phyloP scores from a whole-genome alignment of 2,113 vertebrate genomes.

The Kobus ellipsiprymnus region DNA sequence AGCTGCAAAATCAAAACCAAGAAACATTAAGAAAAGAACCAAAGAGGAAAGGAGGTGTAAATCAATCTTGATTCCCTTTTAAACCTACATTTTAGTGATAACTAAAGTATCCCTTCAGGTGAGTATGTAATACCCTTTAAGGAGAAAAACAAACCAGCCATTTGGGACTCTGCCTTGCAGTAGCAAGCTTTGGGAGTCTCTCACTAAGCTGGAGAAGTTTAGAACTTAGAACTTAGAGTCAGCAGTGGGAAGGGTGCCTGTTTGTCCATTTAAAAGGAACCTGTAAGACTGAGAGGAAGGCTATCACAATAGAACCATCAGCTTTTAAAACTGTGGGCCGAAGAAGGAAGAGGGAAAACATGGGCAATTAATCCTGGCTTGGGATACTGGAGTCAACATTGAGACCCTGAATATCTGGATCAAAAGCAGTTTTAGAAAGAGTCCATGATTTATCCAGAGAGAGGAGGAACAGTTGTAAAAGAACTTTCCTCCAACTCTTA shows the following conservation, averaged over 20 bases:
- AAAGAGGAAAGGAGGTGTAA: not conserved
- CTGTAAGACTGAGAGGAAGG: not conserved
- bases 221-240: not conserved
- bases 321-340: not conserved
- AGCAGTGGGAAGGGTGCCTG: not conserved
- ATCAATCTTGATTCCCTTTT: not conserved
- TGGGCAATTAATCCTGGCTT: not conserved
- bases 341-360: not conserved
- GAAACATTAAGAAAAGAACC: not conserved
- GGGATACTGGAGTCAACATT: not conserved
- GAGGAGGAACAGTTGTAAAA: not conserved
- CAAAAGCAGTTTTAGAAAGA: not conserved
- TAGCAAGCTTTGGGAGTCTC: not conserved
- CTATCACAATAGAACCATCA: not conserved
- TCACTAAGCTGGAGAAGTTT: not conserved
- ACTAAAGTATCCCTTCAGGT: not conserved
- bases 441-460: not conserved
- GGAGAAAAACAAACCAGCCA: not conserved
- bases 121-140: not conserved
- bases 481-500: not conserved
- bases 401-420: not conserved
- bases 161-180: not conserved
- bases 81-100: not conserved
- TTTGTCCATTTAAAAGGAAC: not conserved
- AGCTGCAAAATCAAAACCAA: not conserved